Conservation (phyloP, 2,797 vertebrate genomes). For the Eulemur albifrons region DNA sequence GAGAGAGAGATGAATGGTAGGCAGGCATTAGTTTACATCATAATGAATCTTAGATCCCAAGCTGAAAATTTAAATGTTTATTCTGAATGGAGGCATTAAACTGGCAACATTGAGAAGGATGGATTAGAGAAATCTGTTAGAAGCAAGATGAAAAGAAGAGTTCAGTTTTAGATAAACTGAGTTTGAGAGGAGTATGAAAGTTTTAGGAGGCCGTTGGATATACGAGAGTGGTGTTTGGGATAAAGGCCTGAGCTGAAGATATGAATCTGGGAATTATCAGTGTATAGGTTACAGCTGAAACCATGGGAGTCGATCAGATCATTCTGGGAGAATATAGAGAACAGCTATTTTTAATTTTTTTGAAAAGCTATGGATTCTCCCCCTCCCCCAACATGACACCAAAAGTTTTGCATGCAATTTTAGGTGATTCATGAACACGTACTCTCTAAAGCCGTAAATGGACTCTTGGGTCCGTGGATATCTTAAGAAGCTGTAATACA, state of each 20-base stretch:
- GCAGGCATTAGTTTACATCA: neutral
- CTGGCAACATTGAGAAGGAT: neutral
- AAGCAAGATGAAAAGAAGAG: neutral
- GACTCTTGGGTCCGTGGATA: neutral
- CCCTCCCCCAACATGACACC: neutral
- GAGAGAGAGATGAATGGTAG: neutral
- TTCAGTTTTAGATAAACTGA: neutral
- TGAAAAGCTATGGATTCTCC: neutral
- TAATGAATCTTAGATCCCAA: neutral
- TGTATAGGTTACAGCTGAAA: slow-evolving; percentile 7
- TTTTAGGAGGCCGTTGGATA: neutral
- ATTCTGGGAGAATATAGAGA: slow-evolving; percentile 3
- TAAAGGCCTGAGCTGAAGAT: neutral
- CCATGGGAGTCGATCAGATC: neutral
- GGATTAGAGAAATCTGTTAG: neutral
- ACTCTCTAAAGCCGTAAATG: neutral
- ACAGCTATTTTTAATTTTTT: neutral
- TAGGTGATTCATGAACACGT: neutral
- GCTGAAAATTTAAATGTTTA: slow-evolving; percentile 2
- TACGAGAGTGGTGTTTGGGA: neutral
- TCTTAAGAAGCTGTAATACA: neutral
- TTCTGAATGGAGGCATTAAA: neutral
- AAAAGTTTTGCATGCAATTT: neutral
- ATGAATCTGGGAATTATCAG: neutral
- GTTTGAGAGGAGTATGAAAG: slow-evolving; percentile 6